Conservation (phyloP, 1,140 invertebrate genomes). For the Calephelis virginiensis region DNA sequence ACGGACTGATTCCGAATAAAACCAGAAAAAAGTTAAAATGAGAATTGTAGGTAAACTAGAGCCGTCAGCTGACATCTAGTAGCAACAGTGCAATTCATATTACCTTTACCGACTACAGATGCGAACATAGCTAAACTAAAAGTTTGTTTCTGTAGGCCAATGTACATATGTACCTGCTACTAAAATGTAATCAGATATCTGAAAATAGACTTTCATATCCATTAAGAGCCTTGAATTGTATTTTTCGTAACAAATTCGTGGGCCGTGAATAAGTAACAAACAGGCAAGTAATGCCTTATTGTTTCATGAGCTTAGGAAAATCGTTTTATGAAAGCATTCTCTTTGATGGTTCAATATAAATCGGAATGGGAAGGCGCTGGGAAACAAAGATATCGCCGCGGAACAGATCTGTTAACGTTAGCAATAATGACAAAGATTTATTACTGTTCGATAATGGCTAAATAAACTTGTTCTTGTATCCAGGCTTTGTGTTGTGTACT, state of each 20-base stretch:
- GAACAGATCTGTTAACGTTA: slow-evolving; percentile 43
- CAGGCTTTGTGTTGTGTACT: slow-evolving; percentile 3
- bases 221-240: slow-evolving; percentile 1
- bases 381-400: slow-evolving; percentile 38
- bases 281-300: slow-evolving; percentile 37
- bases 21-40: no score
- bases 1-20: no score
- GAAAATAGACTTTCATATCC: no score
- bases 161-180: not conserved
- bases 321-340: slow-evolving; percentile 37
- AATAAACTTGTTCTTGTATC: slow-evolving; percentile 43
- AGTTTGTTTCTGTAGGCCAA: no score
- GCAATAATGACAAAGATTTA: slow-evolving; percentile 59
- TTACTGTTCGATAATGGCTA: slow-evolving; percentile 41
- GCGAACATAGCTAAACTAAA: no score
- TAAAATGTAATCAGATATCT: not conserved
- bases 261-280: slow-evolving; percentile 27
- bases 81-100: no score
- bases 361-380: slow-evolving; percentile 36
- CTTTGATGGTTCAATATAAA: slow-evolving; percentile 44
- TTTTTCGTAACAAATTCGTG: slow-evolving; percentile 24
- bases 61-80: no score
- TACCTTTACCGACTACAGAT: no score
- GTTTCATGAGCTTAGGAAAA: slow-evolving; percentile 35
- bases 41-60: no score